Percentiles rank a stretch among this genome's conserved stretches.
Evolutionary conservation across 2,888 invertebrate species (phyloP).

Genomic region (Synanthedon myopaeformis): DNA sequence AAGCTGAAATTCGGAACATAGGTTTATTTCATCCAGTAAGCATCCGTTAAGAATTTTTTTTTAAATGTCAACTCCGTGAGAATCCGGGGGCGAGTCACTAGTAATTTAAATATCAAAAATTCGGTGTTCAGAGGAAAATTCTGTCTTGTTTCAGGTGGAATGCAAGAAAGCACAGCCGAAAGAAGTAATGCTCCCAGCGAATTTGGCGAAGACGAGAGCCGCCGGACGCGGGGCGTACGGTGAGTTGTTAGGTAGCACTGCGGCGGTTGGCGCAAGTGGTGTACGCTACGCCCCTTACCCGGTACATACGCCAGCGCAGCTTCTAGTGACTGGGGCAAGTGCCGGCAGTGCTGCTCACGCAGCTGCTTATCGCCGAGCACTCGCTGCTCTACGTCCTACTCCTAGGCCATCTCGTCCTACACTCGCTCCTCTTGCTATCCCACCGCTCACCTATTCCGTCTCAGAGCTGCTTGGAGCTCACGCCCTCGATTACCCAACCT

Average conservation of each 20-base stretch:
- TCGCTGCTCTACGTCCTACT: conserved; percentile 53
- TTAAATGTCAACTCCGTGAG: neutral
- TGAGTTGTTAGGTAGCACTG: conserved; percentile 91
- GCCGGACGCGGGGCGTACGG: conserved; percentile 96
- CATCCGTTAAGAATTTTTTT: neutral
- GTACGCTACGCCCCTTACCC: conserved; percentile 75
- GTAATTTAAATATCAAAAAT: neutral
- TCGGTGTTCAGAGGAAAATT: no score
- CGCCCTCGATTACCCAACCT: conserved; percentile 78
- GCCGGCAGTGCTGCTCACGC: conserved; percentile 41
- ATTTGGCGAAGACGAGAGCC: conserved; percentile 94
- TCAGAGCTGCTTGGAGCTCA: conserved; percentile 73
- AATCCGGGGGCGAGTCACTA: no score
- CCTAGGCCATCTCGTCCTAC: conserved; percentile 49
- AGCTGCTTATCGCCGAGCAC: conserved; percentile 53
- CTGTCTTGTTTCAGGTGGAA: conserved; percentile 85
- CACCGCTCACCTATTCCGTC: conserved; percentile 62
- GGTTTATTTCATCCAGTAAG: neutral
- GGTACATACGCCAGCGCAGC: conserved; percentile 66
- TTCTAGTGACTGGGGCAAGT: conserved; percentile 51
- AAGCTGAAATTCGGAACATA: no score
- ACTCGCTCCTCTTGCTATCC: conserved; percentile 47
- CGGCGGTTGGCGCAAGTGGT: conserved; percentile 67
- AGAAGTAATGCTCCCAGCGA: conserved; percentile 99
- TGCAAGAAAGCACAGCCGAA: conserved; percentile 99